Base-by-base conservation (phyloP, 2,797 vertebrate species). In the Serranus cabrilla region DNA sequence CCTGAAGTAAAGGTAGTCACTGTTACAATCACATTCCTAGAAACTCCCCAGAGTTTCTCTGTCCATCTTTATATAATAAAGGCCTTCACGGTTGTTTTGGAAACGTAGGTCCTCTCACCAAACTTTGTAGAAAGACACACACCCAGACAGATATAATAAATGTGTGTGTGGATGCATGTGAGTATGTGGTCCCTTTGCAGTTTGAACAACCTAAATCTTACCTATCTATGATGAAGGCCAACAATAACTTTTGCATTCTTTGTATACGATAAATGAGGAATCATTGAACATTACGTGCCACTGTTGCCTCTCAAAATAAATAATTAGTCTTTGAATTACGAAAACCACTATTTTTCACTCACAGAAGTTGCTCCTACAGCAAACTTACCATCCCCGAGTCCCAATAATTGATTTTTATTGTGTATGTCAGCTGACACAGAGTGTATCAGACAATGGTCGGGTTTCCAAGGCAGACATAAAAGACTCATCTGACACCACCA, bases 401-500 rank as follows among this genome's bases (percentile, higher is more conserved):
- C 37, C 4, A 61, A 47, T 52, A 23, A 72, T 31, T 11, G 69
- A 74, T 57, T 63, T 42, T 66, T 65, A 52, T 25, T 18, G 16
- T 49, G 23, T 2, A 6, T 14, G 45, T 60, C 42, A 76, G 63
- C 49, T 0, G 52, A 84, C 73, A 59, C 59, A 65, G 4, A 68
- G 34, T 63, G 59, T 78, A 75, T 83, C 54, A 62, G 37, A 46
- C 60, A 58, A 45, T 52, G 63, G 18, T 85, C 75, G 34, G 42
- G 74, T 83, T 85, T 80, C 62, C 23, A 23, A 27, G n/a, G 10
- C 54, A 71, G 37, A 68, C 76, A 85, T 68, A 62, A 56, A 70
- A 72, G 71, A 77, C 74, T 85, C 65, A 85, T 64, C 63, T 78
- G 67, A 81, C 43, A 84, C 75, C 84, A 62, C 65, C 51, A 25